A percentile compares a stretch with the other conserved stretches of the same genome.
Conservation (phyloP, 2,888 invertebrate genomes). For the Geophilus truncorum region DNA sequence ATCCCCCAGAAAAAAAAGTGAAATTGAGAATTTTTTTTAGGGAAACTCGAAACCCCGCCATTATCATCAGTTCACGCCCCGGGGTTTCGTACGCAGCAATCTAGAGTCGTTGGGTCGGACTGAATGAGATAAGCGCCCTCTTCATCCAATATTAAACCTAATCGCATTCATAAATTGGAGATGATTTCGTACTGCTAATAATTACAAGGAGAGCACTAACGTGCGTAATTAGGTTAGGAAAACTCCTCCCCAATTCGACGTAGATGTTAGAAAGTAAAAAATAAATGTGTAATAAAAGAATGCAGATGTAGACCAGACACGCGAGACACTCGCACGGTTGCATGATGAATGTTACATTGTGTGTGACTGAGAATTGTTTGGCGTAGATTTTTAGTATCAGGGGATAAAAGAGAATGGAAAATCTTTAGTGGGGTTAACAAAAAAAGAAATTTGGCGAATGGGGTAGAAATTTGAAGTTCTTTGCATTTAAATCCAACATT, state of each 20-base stretch:
- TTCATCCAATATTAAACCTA: constrained; percentile 27
- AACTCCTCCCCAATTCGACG: not conserved
- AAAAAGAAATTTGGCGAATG: too few species aligned
- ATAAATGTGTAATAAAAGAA: not conserved
- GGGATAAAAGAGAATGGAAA: too few species aligned
- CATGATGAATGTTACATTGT: too few species aligned
- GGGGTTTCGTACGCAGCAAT: constrained; percentile 8
- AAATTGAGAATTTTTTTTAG: not conserved
- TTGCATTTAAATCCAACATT: too few species aligned
- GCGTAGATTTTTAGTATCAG: too few species aligned
- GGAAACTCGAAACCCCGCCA: not conserved
- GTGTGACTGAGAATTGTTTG: too few species aligned
- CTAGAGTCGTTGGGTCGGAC: not conserved
- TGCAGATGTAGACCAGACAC: not conserved
- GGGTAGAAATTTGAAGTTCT: too few species aligned
- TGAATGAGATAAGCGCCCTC: constrained; percentile 8
- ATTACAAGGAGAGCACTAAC: not conserved
- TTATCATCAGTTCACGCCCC: constrained; percentile 23
- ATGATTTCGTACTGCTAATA: constrained; percentile 14
- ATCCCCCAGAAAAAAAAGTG: not conserved
- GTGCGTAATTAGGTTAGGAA: constrained; percentile 13
- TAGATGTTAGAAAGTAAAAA: not conserved
- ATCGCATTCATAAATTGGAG: constrained; percentile 21
- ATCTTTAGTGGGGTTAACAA: too few species aligned
- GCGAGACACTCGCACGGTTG: too few species aligned